Evolutionary conservation across 2,888 invertebrate species (phyloP).

Genomic region (Chesias legatella): DNA sequence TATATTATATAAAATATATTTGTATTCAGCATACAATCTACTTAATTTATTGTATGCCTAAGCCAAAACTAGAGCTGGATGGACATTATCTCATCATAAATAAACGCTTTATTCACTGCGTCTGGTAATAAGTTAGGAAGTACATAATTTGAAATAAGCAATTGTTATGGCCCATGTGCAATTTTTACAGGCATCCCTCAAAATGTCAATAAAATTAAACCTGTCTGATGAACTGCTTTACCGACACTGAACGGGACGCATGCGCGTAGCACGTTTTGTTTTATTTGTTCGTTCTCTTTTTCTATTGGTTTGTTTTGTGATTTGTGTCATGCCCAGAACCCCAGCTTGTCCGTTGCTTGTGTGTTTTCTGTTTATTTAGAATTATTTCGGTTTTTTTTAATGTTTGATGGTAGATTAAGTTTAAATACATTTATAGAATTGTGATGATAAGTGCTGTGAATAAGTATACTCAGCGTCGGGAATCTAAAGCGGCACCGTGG

Average conservation of each 20-base stretch:
- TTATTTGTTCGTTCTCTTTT: slow-evolving; percentile 53
- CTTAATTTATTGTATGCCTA: no score
- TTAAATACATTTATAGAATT: slow-evolving; percentile 63
- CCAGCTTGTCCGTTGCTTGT: slow-evolving; percentile 66
- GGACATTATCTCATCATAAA: no score
- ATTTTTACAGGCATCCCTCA: slow-evolving; percentile 30
- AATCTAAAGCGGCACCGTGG: slow-evolving; percentile 81
- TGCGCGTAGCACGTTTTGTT: slow-evolving; percentile 62
- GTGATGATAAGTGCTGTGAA: slow-evolving; percentile 80
- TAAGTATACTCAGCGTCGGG: slow-evolving; percentile 77
- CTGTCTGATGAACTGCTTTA: slow-evolving; percentile 47
- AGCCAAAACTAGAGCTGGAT: no score
- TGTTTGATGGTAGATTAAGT: slow-evolving; percentile 67
- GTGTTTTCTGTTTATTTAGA: slow-evolving; percentile 64
- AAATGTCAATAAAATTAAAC: slow-evolving; percentile 40
- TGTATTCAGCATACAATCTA: no score
- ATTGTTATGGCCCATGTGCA: not conserved
- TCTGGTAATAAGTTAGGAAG: no score
- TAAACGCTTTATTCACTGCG: no score
- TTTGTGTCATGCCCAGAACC: slow-evolving; percentile 71
- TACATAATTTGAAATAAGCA: not conserved
- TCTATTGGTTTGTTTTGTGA: slow-evolving; percentile 76
- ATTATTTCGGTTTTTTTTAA: slow-evolving; percentile 48
- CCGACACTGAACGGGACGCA: slow-evolving; percentile 63
- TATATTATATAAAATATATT: no score